These are phyloP conservation scores for Heteractis magnifica DNA, from an alignment of 92 coral and sea anemone genomes.

Conservation along the genomic window DNA sequence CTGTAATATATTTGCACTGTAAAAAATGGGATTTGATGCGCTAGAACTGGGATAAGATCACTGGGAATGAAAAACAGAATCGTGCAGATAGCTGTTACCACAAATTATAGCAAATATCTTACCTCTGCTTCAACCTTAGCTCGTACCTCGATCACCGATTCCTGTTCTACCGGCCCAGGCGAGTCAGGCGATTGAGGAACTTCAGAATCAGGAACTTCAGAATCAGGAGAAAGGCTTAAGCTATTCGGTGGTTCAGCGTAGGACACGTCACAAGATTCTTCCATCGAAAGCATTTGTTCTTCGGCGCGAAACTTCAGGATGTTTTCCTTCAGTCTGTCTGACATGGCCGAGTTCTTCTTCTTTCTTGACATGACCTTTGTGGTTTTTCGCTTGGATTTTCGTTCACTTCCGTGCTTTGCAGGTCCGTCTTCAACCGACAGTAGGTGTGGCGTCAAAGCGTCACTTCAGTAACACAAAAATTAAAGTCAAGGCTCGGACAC, in stretches of 20 bases:
- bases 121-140: conserved; percentile 63
- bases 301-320: conserved; percentile 74
- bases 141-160: conserved; percentile 17
- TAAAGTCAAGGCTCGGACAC: neutral
- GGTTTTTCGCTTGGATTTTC: conserved; percentile 61
- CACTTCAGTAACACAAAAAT: neutral
- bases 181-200: conserved; percentile 28
- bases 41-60: too few species aligned
- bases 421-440: conserved; percentile 28
- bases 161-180: conserved; percentile 25
- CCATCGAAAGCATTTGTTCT: conserved; percentile 66
- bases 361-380: conserved; percentile 42
- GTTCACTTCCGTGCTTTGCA: conserved; percentile 43
- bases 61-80: too few species aligned
- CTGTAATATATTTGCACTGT: too few species aligned
- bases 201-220: conserved; percentile 5
- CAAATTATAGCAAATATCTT: neutral
- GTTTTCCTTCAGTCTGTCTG: conserved; percentile 80
- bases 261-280: conserved; percentile 47
- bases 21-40: too few species aligned
- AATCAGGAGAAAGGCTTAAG: conserved; percentile 25
- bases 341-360: conserved; percentile 48
- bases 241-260: conserved; percentile 45
- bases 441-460: conserved; percentile 28
- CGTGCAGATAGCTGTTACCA: too few species aligned